Evolutionary conservation across 1,140 invertebrate genomes (phyloP).

Genomic region (Bombus terrestris): DNA sequence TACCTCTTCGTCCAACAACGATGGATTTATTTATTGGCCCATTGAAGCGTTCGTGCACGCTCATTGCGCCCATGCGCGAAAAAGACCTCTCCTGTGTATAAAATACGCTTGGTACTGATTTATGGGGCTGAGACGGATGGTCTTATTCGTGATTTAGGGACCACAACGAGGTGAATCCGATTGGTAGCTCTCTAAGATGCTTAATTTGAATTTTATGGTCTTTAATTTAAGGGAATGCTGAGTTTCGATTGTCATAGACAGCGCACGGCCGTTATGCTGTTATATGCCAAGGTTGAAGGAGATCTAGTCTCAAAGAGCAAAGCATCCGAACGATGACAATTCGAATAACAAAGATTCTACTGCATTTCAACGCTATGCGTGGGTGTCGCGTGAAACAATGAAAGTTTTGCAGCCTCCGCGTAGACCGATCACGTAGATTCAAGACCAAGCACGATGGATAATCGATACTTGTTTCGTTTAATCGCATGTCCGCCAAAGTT

Average conservation of each 20-base stretch:
- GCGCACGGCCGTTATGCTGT: too few species aligned
- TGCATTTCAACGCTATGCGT: conserved; percentile 7
- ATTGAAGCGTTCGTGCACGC: conserved; percentile 8
- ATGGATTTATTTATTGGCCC: conserved; percentile 47
- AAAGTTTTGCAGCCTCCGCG: not conserved
- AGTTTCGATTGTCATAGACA: not conserved
- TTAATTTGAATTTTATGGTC: not conserved
- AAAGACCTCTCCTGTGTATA: not conserved
- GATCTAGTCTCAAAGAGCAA: too few species aligned
- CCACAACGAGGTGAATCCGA: not conserved
- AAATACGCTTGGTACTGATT: not conserved
- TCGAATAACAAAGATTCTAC: not conserved
- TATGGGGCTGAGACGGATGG: not conserved
- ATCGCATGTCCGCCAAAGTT: not conserved
- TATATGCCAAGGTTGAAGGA: too few species aligned
- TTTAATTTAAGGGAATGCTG: not conserved
- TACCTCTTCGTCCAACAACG: not conserved
- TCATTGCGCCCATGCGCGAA: conserved; percentile 20
- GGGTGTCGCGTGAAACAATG: not conserved
- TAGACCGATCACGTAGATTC: not conserved
- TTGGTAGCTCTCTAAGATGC: not conserved
- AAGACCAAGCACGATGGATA: not conserved
- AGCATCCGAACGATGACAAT: not conserved
- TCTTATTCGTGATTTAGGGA: not conserved
- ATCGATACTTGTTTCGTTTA: not conserved